Percentiles rank a stretch among this genome's conserved stretches.
These are phyloP conservation scores for Pentamera pediparva DNA, from an alignment of 53 echinoderm and acorn worm species.

Conservation along the genomic window DNA sequence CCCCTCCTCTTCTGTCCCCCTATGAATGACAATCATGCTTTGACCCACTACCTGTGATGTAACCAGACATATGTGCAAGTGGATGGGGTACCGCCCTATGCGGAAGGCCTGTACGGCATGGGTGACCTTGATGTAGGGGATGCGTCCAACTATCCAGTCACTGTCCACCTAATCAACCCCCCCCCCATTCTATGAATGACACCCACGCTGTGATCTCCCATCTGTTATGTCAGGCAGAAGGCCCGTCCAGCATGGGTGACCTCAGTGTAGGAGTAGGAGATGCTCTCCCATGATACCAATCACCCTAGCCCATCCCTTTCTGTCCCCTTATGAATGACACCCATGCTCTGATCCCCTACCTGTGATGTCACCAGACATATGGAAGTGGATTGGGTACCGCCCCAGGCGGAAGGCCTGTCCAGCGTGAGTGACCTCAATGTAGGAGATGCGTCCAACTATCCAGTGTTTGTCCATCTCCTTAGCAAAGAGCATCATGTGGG, in stretches of 20 bases:
- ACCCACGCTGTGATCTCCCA: constrained; percentile 62
- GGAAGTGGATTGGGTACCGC: constrained; percentile 93
- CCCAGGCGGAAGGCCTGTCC: constrained; percentile 96
- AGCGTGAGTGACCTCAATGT: constrained; percentile 86
- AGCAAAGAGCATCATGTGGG: constrained; percentile 80
- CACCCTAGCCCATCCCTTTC: too few species aligned
- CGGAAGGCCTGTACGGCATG: constrained; percentile 96
- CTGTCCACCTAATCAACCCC: constrained; percentile 66
- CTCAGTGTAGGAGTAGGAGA: constrained; percentile 71
- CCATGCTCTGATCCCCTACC: too few species aligned
- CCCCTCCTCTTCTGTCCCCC: too few species aligned
- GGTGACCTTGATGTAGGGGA: constrained; percentile 86
- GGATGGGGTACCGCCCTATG: constrained; percentile 89
- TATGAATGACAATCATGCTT: too few species aligned
- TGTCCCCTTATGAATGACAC: too few species aligned
- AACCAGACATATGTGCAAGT: constrained; percentile 91
- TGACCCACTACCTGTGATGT: constrained; percentile 72
- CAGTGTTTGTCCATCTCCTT: constrained; percentile 60
- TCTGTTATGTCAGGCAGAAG: constrained; percentile 74
- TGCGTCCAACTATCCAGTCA: constrained; percentile 56
- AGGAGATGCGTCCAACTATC: constrained; percentile 69
- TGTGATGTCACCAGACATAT: constrained; percentile 76
- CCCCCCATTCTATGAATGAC: too few species aligned
- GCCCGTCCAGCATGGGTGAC: constrained; percentile 89
- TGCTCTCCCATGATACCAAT: too few species aligned